Base-by-base conservation (phyloP, 1,140 invertebrate genomes). In the Conopomorpha cramerella region DNA sequence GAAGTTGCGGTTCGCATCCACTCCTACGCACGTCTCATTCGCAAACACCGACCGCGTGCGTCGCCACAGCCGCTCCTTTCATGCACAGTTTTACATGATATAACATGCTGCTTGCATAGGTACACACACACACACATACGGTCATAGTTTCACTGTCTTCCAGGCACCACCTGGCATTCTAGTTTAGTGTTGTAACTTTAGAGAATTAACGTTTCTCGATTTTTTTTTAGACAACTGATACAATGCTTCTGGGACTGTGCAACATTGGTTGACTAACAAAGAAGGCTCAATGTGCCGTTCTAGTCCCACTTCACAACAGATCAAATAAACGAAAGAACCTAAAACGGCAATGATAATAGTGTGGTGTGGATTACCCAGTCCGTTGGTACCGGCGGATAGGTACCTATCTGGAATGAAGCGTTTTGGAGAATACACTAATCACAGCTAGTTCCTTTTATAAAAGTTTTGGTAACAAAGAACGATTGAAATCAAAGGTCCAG, bases 1-100 rank as follows among this genome's bases (percentile, higher is more conserved):
- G 43, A 85, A 88, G 51, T 89, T 89, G 0, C 86, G 59, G 49
- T 89, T 88, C 0, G 81, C 52, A 49, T 89, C 87, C 0, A 81
- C 82, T 3, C 86, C 87, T 1, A 42, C 28, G 39, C 86, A 87
- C 3, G 46, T 1, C 17, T 45, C 12, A 2, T 36, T 43, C 0
- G 39, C 32, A 1, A 43, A 29, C 1, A 50, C n/a, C n/a, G n/a
- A n/a, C n/a, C n/a, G n/a, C n/a, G 49, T 1, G 36, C 40, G 0
- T 38, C 42, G 0, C 67, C 65, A 10, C 83, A 78, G 41, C 82
- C 84, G 41, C 84, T 86, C n/a, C 84, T 64, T 72, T 36, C 51
- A 72, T 4, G 17, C 3, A 38, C 3, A n/a, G 8, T 7, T 14
- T 15, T 16, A n/a, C 3, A 29, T 11, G 3, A 13, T 29, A 4